A percentile compares a stretch with the other conserved stretches of the same genome.
Conservation (phyloP, 2,797 vertebrate genomes). For the Delichon dasypus region DNA sequence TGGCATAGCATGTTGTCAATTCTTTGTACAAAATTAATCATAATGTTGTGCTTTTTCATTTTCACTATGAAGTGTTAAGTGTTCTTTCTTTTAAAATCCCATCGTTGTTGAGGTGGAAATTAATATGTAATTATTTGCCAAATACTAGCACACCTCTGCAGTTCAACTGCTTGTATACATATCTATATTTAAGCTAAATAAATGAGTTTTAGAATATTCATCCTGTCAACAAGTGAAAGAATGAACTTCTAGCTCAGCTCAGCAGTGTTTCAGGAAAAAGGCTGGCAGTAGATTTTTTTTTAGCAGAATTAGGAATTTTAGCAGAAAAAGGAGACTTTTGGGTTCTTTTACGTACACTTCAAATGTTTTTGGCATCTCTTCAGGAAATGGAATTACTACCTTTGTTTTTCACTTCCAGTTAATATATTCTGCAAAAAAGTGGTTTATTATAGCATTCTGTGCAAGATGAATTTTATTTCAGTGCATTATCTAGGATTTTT, state of each 20-base stretch:
- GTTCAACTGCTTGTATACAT: not conserved
- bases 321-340: not conserved
- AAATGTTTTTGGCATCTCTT: not conserved
- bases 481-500: not conserved
- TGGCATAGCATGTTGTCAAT: not conserved
- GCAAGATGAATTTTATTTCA: not conserved
- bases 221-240: not conserved
- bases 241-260: not conserved
- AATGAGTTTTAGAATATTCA: not conserved
- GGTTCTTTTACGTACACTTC: not conserved
- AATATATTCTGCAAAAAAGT: not conserved
- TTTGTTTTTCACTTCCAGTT: not conserved
- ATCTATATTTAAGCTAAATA: not conserved
- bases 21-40: not conserved
- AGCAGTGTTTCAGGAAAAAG: not conserved
- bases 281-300: not conserved
- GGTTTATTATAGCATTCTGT: not conserved
- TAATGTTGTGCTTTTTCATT: not conserved
- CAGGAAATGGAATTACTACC: not conserved
- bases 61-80: not conserved
- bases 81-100: not conserved
- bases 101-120: not conserved
- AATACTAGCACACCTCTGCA: not conserved
- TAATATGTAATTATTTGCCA: not conserved
- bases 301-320: not conserved